Conservation (phyloP, 2,888 invertebrate genomes). For the Amphipyra berbera region DNA sequence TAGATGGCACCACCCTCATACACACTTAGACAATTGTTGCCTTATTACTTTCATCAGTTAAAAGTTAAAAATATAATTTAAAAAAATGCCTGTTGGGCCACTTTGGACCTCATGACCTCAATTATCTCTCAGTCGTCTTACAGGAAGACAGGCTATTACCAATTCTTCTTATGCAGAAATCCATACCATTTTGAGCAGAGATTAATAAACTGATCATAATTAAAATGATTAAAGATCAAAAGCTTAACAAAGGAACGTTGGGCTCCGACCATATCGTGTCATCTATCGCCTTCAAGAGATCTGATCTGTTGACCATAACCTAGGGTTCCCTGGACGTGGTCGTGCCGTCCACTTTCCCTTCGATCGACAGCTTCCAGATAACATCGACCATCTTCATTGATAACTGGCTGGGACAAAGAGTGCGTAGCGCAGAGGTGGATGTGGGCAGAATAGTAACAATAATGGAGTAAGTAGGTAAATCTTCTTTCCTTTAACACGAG, state of each 20-base stretch:
- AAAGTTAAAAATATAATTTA: too few species aligned
- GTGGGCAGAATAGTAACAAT: constrained; percentile 32
- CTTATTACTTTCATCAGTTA: too few species aligned
- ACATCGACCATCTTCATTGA: constrained; percentile 83
- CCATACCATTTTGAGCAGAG: neutral
- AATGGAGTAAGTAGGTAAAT: too few species aligned
- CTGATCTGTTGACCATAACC: constrained; percentile 55
- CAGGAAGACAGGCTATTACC: too few species aligned
- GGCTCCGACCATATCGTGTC: constrained; percentile 22
- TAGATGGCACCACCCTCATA: too few species aligned
- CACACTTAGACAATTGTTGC: too few species aligned
- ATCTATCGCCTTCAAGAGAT: constrained; percentile 26
- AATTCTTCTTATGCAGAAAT: neutral
- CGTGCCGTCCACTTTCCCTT: constrained; percentile 69
- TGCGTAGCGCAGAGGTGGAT: constrained; percentile 47
- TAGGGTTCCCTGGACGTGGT: constrained; percentile 51
- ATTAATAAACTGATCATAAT: neutral
- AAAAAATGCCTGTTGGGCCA: too few species aligned
- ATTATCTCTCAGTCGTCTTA: too few species aligned
- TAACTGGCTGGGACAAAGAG: constrained; percentile 72
- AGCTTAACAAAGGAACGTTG: constrained; percentile 24
- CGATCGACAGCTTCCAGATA: constrained; percentile 63
- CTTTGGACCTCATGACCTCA: too few species aligned
- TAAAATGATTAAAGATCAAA: constrained; percentile 18
- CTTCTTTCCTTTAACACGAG: too few species aligned